These are phyloP conservation scores for Mycalesis mineus DNA, from an alignment of 2,888 invertebrate genomes.

Conservation along the genomic window DNA sequence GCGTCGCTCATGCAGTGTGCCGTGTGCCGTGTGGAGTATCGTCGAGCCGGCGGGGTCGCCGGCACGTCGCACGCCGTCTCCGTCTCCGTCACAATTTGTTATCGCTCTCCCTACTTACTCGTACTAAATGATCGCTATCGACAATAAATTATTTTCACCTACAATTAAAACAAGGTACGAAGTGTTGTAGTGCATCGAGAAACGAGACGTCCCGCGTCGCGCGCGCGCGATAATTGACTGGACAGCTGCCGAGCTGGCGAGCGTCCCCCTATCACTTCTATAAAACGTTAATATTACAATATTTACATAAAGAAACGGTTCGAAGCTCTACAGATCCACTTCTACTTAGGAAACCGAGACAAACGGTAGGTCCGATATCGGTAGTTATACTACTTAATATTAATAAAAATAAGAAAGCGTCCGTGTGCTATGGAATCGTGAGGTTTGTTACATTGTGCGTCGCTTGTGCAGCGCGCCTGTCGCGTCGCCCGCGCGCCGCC, in stretches of 20 bases:
- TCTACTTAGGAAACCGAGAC: slow-evolving; percentile 74
- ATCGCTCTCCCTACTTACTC: slow-evolving; percentile 74
- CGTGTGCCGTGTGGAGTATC: slow-evolving; percentile 35
- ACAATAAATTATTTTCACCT: slow-evolving; percentile 75
- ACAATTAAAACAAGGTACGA: slow-evolving; percentile 72
- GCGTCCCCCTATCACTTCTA: slow-evolving; percentile 45
- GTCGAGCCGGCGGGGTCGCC: slow-evolving; percentile 55
- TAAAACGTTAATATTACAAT: slow-evolving; percentile 61
- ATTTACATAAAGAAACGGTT: slow-evolving; percentile 73
- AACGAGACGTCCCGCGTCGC: slow-evolving; percentile 39
- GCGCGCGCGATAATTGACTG: slow-evolving; percentile 74
- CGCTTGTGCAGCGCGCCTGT: slow-evolving; percentile 43
- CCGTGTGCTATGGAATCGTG: slow-evolving; percentile 66
- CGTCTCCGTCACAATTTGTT: slow-evolving; percentile 73
- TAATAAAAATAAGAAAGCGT: slow-evolving; percentile 73
- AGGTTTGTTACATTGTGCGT: slow-evolving; percentile 64
- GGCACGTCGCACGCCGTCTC: slow-evolving; percentile 53
- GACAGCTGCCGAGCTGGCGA: slow-evolving; percentile 50
- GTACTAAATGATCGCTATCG: slow-evolving; percentile 76
- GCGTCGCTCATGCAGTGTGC: slow-evolving; percentile 54
- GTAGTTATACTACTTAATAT: slow-evolving; percentile 71
- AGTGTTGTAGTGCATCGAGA: slow-evolving; percentile 53
- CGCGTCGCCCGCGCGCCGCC: slow-evolving; percentile 19
- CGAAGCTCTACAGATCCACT: slow-evolving; percentile 74
- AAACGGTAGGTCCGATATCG: slow-evolving; percentile 60